Conservation (phyloP, 2,888 invertebrate species). For the Blera fallax region DNA sequence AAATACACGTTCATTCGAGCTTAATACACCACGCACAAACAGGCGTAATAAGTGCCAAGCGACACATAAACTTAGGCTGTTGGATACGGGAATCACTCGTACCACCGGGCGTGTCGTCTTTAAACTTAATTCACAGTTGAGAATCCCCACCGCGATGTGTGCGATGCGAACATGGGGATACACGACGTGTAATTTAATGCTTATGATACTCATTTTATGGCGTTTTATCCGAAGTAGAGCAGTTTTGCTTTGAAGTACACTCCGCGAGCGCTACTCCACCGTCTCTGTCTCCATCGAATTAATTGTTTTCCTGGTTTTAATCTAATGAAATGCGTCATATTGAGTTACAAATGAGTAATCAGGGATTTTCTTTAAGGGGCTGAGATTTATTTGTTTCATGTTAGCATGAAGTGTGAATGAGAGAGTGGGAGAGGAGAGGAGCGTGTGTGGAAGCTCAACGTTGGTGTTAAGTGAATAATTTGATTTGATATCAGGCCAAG, state of each 20-base stretch:
- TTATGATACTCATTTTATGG: conserved; percentile 45
- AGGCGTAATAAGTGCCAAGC: conserved; percentile 21
- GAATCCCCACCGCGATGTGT: conserved; percentile 23
- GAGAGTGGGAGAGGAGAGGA: neutral
- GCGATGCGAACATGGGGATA: conserved; percentile 2
- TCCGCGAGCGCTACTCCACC: neutral
- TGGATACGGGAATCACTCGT: neutral
- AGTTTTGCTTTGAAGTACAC: neutral
- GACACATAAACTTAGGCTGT: conserved; percentile 8
- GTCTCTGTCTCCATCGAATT: neutral
- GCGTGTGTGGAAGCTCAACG: neutral
- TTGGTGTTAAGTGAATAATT: conserved; percentile 26
- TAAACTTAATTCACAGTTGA: conserved; percentile 30
- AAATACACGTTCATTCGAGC: neutral
- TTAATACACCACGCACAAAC: conserved; percentile 10
- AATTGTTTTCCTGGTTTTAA: conserved; percentile 49
- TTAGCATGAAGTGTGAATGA: neutral
- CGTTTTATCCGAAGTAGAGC: neutral
- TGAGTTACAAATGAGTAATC: conserved; percentile 59
- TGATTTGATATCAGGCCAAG: conserved; percentile 15
- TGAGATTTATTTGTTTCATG: conserved; percentile 15
- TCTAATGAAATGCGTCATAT: conserved; percentile 57
- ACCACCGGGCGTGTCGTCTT: conserved; percentile 7
- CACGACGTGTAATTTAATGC: conserved; percentile 33
- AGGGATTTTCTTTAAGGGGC: conserved; percentile 32